Conservation (phyloP, 2,888 invertebrate species). For the Netelia melanura region DNA sequence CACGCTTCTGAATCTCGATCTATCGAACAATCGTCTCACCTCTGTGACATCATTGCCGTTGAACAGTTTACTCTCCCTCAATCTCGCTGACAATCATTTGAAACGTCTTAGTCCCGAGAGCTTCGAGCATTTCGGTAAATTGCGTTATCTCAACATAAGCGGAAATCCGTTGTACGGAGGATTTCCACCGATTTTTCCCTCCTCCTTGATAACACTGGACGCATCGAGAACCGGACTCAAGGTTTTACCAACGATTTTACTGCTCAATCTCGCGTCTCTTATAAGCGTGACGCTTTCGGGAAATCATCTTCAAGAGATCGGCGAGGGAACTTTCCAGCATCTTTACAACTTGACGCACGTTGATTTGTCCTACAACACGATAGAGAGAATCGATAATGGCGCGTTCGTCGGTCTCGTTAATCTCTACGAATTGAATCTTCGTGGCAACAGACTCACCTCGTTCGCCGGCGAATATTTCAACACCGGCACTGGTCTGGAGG, state of each 20-base stretch:
- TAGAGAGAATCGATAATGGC: slow-evolving; percentile 90
- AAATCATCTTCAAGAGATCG: slow-evolving; percentile 91
- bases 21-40: slow-evolving; percentile 91
- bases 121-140: slow-evolving; percentile 88
- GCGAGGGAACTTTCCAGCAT: slow-evolving; percentile 91
- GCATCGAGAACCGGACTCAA: slow-evolving; percentile 91
- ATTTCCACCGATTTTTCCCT: slow-evolving; percentile 86
- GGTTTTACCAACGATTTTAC: slow-evolving; percentile 90
- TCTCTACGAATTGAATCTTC: slow-evolving; percentile 90
- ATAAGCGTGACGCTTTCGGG: slow-evolving; percentile 89
- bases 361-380: slow-evolving; percentile 92
- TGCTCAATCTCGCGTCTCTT: slow-evolving; percentile 89
- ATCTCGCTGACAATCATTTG: slow-evolving; percentile 92
- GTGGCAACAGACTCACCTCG: slow-evolving; percentile 91
- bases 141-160: slow-evolving; percentile 91
- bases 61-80: slow-evolving; percentile 89
- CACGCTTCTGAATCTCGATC: slow-evolving; percentile 89
- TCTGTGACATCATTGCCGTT: slow-evolving; percentile 89
- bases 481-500: slow-evolving; percentile 92
- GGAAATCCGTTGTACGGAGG: slow-evolving; percentile 91
- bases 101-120: slow-evolving; percentile 90
- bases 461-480: slow-evolving; percentile 95
- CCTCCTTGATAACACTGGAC: slow-evolving; percentile 88
- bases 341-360: slow-evolving; percentile 90
- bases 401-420: slow-evolving; percentile 93